Conservation (phyloP, 1,140 invertebrate species). For the Calephelis nemesis region DNA sequence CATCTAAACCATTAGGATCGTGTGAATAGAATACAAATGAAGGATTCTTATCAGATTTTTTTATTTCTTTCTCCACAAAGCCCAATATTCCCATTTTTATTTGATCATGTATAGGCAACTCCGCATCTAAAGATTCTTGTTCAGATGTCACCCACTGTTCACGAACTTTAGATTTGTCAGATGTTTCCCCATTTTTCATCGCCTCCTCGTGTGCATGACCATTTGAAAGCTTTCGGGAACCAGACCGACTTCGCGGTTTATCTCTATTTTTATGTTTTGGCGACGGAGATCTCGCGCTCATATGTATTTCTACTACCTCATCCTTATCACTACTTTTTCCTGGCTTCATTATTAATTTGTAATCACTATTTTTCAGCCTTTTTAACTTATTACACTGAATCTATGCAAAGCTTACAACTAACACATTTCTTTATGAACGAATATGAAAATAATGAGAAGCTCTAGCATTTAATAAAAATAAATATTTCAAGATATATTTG, state of each 20-base stretch:
- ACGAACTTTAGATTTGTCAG: slow-evolving; percentile 49
- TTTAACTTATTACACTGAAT: not conserved
- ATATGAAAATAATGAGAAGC: slow-evolving; percentile 1
- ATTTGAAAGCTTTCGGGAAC: slow-evolving; percentile 64
- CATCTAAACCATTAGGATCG: slow-evolving; percentile 72
- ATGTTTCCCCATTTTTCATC: slow-evolving; percentile 31
- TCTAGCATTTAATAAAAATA: not conserved
- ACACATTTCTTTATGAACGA: not conserved
- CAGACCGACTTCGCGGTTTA: slow-evolving; percentile 51
- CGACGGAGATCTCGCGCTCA: slow-evolving; percentile 58
- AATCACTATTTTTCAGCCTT: not conserved
- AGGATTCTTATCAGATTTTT: slow-evolving; percentile 75
- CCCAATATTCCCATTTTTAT: slow-evolving; percentile 81
- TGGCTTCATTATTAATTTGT: slow-evolving; percentile 58
- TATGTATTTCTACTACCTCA: slow-evolving; percentile 68
- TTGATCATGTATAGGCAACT: slow-evolving; percentile 77
- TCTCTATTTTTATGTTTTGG: slow-evolving; percentile 56
- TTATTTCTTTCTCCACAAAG: slow-evolving; percentile 81
- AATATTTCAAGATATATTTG: slow-evolving; percentile 13
- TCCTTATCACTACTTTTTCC: slow-evolving; percentile 65
- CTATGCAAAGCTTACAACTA: not conserved
- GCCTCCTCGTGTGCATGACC: slow-evolving; percentile 52
- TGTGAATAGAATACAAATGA: slow-evolving; percentile 76
- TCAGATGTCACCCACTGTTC: slow-evolving; percentile 75
- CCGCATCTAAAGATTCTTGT: slow-evolving; percentile 79